Evolutionary conservation across 1,140 invertebrate species (phyloP).

Genomic region (Drosophila bocki): DNA sequence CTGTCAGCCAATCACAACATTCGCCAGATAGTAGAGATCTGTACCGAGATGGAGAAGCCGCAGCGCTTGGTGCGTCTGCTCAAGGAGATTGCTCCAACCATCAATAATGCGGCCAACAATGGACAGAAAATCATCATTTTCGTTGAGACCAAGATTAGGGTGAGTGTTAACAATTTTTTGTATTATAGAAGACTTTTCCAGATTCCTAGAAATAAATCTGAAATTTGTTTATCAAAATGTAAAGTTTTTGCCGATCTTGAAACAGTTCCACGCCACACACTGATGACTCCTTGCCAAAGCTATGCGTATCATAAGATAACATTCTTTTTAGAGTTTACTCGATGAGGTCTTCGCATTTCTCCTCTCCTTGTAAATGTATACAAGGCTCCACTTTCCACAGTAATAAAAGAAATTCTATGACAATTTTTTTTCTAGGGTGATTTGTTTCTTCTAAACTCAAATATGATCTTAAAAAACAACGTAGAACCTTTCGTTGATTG

Average conservation of each 20-base stretch:
- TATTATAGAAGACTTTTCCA: neutral
- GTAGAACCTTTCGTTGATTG: no score
- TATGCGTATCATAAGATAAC: no score
- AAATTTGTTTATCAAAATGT: no score
- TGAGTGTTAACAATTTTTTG: constrained; percentile 5
- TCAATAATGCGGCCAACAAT: constrained; percentile 87
- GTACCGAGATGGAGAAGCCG: constrained; percentile 95
- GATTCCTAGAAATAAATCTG: neutral
- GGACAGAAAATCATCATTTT: constrained; percentile 98
- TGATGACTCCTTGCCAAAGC: no score
- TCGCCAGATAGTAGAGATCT: constrained; percentile 97
- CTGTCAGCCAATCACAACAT: constrained; percentile 99
- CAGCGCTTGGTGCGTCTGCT: constrained; percentile 92
- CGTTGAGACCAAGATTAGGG: constrained; percentile 98
- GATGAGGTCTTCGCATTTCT: neutral
- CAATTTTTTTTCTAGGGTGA: no score
- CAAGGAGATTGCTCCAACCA: constrained; percentile 91
- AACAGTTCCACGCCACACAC: no score
- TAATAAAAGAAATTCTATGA: no score
- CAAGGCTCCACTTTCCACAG: no score
- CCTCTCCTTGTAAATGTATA: no score
- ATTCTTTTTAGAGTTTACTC: neutral
- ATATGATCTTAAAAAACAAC: no score
- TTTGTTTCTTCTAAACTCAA: no score
- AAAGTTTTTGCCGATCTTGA: no score